Evolutionary conservation across 2,888 invertebrate species (phyloP).

Genomic region (Halictus ligatus): DNA sequence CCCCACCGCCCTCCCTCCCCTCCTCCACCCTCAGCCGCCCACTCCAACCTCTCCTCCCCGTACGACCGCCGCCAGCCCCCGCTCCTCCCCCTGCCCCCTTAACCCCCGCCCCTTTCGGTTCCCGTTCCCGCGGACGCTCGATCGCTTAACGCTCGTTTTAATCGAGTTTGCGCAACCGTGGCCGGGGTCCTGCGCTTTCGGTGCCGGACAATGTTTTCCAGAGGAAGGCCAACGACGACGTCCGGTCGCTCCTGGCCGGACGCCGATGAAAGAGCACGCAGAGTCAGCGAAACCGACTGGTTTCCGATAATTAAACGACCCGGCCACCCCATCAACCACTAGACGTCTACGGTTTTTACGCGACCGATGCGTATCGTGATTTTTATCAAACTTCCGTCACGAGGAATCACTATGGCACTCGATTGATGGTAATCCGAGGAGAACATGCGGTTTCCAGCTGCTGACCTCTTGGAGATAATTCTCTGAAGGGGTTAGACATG

Average conservation of each 20-base stretch:
- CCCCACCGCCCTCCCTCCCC: not conserved
- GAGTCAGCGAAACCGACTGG: constrained; percentile 56
- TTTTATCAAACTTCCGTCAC: not conserved
- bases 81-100: constrained; percentile 34
- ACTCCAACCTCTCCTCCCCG: not conserved
- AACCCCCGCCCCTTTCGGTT: not conserved
- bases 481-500: too few species aligned
- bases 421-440: not conserved
- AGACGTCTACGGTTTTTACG: constrained; percentile 11
- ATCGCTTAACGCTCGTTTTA: constrained; percentile 82
- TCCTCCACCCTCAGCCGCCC: not conserved
- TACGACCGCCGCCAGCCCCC: not conserved
- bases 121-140: constrained; percentile 67
- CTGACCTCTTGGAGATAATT: too few species aligned
- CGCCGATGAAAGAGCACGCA: constrained; percentile 39
- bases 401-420: not conserved
- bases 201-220: constrained; percentile 60
- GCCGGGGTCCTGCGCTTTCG: constrained; percentile 64
- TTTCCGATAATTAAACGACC: constrained; percentile 67
- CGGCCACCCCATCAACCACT: not conserved
- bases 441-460: not conserved
- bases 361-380: constrained; percentile 24
- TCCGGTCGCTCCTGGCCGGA: not conserved
- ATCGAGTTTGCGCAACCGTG: constrained; percentile 77
- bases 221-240: constrained; percentile 12